Percentiles rank a stretch among this genome's conserved stretches.
Conservation (phyloP, 2,888 invertebrate species). For the Pheosia tremula region DNA sequence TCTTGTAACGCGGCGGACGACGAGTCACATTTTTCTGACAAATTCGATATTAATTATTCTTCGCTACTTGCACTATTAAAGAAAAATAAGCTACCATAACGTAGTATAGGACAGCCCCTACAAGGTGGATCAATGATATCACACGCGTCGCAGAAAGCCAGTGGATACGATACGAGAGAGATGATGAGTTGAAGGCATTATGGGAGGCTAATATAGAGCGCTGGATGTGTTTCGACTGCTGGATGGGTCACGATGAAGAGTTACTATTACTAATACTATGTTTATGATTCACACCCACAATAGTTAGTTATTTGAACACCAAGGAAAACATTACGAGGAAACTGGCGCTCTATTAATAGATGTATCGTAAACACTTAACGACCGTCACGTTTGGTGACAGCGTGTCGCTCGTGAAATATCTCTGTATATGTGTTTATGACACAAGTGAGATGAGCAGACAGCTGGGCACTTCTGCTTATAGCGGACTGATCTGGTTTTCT, state of each 20-base stretch:
- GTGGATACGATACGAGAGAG: too few relatives aligned
- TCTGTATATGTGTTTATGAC: neutral
- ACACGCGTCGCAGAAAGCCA: too few relatives aligned
- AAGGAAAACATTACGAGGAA: conserved; percentile 4
- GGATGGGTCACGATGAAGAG: neutral
- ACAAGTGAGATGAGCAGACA: neutral
- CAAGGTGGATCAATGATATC: too few relatives aligned
- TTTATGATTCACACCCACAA: neutral
- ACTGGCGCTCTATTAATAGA: neutral
- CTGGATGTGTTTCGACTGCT: too few relatives aligned
- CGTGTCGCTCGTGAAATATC: neutral
- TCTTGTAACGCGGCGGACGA: too few relatives aligned
- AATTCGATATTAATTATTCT: too few relatives aligned
- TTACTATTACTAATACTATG: neutral
- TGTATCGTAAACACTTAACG: neutral
- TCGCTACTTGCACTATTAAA: too few relatives aligned
- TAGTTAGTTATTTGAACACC: neutral
- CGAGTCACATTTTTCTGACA: too few relatives aligned
- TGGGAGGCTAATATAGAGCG: too few relatives aligned
- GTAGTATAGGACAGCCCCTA: too few relatives aligned
- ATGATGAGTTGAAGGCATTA: too few relatives aligned
- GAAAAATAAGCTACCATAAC: too few relatives aligned
- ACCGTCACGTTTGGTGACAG: neutral
- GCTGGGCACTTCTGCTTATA: neutral
- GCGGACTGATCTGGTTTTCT: neutral